Conservation (phyloP, 1,140 invertebrate genomes). For the Oryctes rhinoceros region DNA sequence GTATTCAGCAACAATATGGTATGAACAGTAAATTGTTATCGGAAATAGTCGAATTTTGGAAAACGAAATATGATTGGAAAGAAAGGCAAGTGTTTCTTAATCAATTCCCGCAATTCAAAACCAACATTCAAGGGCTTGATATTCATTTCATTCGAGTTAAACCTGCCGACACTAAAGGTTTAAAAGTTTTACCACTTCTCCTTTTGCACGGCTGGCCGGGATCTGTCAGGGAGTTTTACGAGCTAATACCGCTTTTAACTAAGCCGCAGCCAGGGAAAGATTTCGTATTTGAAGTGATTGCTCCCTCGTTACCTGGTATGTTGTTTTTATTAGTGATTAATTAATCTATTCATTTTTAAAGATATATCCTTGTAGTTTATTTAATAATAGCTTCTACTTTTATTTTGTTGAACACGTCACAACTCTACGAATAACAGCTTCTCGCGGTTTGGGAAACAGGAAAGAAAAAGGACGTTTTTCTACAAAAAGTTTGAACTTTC, state of each 20-base stretch:
- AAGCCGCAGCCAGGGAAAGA: conserved; percentile 19
- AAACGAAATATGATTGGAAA: conserved; percentile 77
- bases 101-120: conserved; percentile 76
- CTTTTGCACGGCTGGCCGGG: conserved; percentile 94
- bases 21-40: conserved; percentile 76
- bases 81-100: conserved; percentile 76
- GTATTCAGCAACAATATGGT: conserved; percentile 78
- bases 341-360: too few species aligned
- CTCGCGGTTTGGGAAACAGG: too few species aligned
- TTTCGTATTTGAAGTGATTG: conserved; percentile 3
- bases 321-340: too few species aligned
- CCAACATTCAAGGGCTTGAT: conserved; percentile 74
- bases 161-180: not conserved
- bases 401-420: too few species aligned
- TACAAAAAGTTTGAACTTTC: too few species aligned
- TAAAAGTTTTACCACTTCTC: conserved; percentile 67
- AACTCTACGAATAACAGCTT: too few species aligned
- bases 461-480: too few species aligned
- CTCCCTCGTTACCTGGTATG: conserved; percentile 1
- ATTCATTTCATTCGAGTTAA: conserved; percentile 61
- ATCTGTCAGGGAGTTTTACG: conserved; percentile 85
- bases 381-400: too few species aligned
- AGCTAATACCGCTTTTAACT: conserved; percentile 71
- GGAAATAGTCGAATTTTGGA: conserved; percentile 81
- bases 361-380: too few species aligned